Evolutionary conservation across 1,140 invertebrate species (phyloP), one percentile per base, ranked within the genome.

Genomic region (Eriosoma lanigerum): DNA sequence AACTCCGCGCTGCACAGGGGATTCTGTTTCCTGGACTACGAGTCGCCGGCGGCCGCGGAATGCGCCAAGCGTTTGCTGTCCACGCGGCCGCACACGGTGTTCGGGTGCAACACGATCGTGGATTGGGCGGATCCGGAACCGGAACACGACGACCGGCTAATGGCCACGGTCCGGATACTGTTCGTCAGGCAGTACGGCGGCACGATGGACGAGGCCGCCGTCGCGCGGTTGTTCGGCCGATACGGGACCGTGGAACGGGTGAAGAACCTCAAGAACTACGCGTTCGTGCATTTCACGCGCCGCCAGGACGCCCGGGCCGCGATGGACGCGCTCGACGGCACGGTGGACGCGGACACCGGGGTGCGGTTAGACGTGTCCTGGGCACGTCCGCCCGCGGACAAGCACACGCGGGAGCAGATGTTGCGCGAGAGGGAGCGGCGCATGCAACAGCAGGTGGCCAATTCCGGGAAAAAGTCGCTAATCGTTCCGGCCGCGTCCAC

Each of bases 101-200:
- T 76, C 38, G 73, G 73, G n/a, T 76, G 73, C 54, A 60, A 60
- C 15, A 76, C 73, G 21, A 60, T 60, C 13, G 75, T 78, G 6
- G 75, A 78, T 24, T 78, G 75, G 75, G 75, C 75, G n/a, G 75
- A 78, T 10, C 75, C 75, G 17, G 56, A 78, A 62, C 75, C 75
- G 15, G 56, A 78, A 46, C 0, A 19, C 3, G 75, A 60, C 8
- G 75, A 38, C n/a, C 15, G 44, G 19, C 13, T 12, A 1, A 78
- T 78, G 75, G 52, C 52, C 21, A 3, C n/a, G 15, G 75, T 78
- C 0, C 75, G 75, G 0, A 62, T 78, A n/a, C 38, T 78, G 52
- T 78, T 78, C 15, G 75, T 78, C 5, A 13, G 56, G 24, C 75
- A 78, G 56, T 44, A 38, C 15, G n/a, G 52, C 17, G 52, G 54